Evolutionary conservation across 2,888 invertebrate genomes (phyloP), one percentile per base, ranked within the genome.

Genomic region (Lasioglossum pauxillum): DNA sequence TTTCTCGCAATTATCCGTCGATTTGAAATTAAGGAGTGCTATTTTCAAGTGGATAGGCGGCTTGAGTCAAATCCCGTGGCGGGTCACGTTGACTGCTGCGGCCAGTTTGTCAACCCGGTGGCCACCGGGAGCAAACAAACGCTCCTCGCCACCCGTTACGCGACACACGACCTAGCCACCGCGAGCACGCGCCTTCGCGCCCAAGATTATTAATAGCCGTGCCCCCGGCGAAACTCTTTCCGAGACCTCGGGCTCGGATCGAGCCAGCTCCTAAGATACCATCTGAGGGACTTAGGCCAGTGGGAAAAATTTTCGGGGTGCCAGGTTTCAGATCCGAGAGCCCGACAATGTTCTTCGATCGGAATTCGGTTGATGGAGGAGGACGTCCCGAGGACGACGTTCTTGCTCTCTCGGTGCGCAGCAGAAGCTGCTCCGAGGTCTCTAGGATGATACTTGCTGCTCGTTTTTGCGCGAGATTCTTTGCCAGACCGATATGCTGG

Each of bases 31-130:
- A 23, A 7, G 23, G 8, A 23, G 8, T 3, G 53, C 8, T 10
- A 23, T 10, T 7, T 53, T 1, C 4, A 57, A 57, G 57, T n/a
- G 57, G 57, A 57, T 57, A 57, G n/a, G 57, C 57, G 57, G n/a
- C 57, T 57, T 57, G n/a, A 19, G 64, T 5, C 60, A n/a, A 27
- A 27, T 38, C 80, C 35, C 64, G 75, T 75, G 75, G 69, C 16
- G 60, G 77, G 78, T 86, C 75, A 67, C 86, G 80, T 75, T 78
- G 85, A 75, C 82, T 82, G 75, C 77, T 80, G 73, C 71, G 38
- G n/a, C 84, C 85, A 93, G 94, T 94, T 94, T 94, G 94, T 94
- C 94, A 94, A 94, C 93, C 90, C 85, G 89, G 91, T 89, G 90
- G 91, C 90, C 90, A 83, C 89, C 89, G 76, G 87, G 90, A 89